Conservation (phyloP, 1,140 invertebrate genomes). For the Drosophila bipectinata region DNA sequence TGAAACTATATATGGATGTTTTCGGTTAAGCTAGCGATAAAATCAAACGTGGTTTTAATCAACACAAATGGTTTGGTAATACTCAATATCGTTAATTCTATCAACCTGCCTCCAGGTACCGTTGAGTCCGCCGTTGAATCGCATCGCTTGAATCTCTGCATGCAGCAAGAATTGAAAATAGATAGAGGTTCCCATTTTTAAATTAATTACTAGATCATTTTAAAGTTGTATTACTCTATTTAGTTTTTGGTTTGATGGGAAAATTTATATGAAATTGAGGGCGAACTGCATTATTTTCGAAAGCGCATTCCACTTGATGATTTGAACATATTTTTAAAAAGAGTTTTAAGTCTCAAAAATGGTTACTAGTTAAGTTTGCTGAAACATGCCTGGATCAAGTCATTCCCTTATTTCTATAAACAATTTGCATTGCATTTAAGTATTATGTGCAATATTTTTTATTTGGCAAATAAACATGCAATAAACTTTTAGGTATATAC, state of each 20-base stretch:
- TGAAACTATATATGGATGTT: not conserved
- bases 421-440: not conserved
- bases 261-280: slow-evolving; percentile 8
- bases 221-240: slow-evolving; percentile 12
- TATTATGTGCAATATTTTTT: slow-evolving; percentile 16
- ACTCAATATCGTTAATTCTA: slow-evolving; percentile 51
- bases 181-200: slow-evolving; percentile 54
- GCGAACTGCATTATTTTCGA: slow-evolving; percentile 10
- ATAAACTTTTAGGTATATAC: slow-evolving; percentile 15
- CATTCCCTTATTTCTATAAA: slow-evolving; percentile 4
- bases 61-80: slow-evolving; percentile 56
- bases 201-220: slow-evolving; percentile 20
- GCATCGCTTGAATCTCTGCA: slow-evolving; percentile 83
- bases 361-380: slow-evolving; percentile 1
- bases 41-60: slow-evolving; percentile 43
- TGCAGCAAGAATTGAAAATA: slow-evolving; percentile 57
- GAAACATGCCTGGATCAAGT: slow-evolving; percentile 19
- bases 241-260: slow-evolving; percentile 8
- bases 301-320: not conserved
- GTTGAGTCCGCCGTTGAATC: slow-evolving; percentile 68
- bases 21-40: slow-evolving; percentile 14
- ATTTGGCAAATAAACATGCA: slow-evolving; percentile 37
- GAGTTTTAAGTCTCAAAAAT: too few relatives aligned
- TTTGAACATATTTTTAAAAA: not conserved
- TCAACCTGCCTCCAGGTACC: slow-evolving; percentile 83